Base-by-base conservation (phyloP, 2,888 invertebrate species). In the Spilarctia lutea region DNA sequence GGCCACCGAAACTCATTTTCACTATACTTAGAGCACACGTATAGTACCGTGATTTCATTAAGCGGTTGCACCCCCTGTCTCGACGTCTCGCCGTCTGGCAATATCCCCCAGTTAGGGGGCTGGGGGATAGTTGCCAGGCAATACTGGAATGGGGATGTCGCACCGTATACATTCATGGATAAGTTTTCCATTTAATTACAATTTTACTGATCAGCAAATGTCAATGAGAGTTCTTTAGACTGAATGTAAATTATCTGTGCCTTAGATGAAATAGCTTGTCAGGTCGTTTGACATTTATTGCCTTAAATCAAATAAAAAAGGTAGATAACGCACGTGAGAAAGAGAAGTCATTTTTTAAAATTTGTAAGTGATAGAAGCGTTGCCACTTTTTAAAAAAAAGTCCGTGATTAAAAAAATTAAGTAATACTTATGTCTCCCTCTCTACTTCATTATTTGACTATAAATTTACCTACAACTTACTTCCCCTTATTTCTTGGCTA, bases 61-160 rank as follows among this genome's bases (percentile, higher is more conserved):
- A 83, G 77, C 81, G 76, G 71, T 76, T 80, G 82, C 81, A 78
- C 82, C 82, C 71, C 87, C 87, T 80, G 86, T 87, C 88, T 83
- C 83, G 88, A 79, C 86, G 88, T 88, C 87, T 87, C 82, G 87
- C 87, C 88, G 88, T 87, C 89, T 88, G 87, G 83, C 84, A 65
- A 74, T 82, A 74, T 75, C 69, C 75, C 71, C 71, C 68, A 65
- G 35, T 77, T 72, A 67, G 77, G 79, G 79, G 82, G 71, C 45
- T 75, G 74, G 81, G 65, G 72, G 82, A 74, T 82, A 83, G 83
- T 82, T 83, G 83, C 84, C 78, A 83, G 81, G 83, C 75, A 75
- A 76, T 79, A 71, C 74, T 63, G 75, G 73, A 71, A 63, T 74
- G 77, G 80, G 79, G 75, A 72, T 69, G 70, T 72, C 68, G 65